A percentile compares a stretch with the other conserved stretches of the same genome.
phyloP scores from a whole-genome alignment of 2,113 vertebrate species.

The Synchiropus splendidus region DNA sequence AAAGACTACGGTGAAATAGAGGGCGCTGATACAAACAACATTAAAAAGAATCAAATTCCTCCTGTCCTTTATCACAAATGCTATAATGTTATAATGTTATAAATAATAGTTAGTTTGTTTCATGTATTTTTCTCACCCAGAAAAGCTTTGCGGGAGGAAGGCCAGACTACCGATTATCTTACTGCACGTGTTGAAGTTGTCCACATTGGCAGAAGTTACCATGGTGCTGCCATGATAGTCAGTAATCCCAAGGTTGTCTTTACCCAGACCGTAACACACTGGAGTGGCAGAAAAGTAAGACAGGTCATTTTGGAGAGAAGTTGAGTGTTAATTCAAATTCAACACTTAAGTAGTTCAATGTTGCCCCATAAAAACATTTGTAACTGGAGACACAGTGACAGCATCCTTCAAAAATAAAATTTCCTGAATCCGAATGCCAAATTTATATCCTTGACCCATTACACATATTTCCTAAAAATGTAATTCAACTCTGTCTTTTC shows the following conservation, averaged over 20 bases:
- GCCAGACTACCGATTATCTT: conserved; percentile 91
- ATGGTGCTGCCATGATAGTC: conserved; percentile 62
- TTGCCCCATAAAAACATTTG: too few species aligned
- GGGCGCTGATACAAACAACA: too few species aligned
- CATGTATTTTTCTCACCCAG: conserved; percentile 59
- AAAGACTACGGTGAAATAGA: too few species aligned
- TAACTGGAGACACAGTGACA: too few species aligned
- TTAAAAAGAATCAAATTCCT: background rate
- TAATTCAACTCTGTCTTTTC: too few species aligned
- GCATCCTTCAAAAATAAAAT: too few species aligned
- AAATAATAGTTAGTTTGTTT: background rate
- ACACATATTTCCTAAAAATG: too few species aligned
- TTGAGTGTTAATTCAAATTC: too few species aligned
- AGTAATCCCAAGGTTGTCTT: conserved; percentile 64
- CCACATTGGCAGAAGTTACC: conserved; percentile 78
- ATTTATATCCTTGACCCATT: too few species aligned
- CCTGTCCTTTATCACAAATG: background rate
- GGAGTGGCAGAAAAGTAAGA: background rate
- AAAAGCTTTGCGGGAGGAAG: conserved; percentile 80
- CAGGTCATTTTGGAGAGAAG: too few species aligned
- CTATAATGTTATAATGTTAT: background rate
- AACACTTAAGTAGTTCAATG: too few species aligned
- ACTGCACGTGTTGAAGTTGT: conserved; percentile 76
- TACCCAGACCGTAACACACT: conserved; percentile 88
- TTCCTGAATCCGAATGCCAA: too few species aligned